A percentile compares a stretch with the other conserved stretches of the same genome.
Evolutionary conservation across 2,113 vertebrate genomes (phyloP).

Genomic region (Pseudolaguvia tuberculata): DNA sequence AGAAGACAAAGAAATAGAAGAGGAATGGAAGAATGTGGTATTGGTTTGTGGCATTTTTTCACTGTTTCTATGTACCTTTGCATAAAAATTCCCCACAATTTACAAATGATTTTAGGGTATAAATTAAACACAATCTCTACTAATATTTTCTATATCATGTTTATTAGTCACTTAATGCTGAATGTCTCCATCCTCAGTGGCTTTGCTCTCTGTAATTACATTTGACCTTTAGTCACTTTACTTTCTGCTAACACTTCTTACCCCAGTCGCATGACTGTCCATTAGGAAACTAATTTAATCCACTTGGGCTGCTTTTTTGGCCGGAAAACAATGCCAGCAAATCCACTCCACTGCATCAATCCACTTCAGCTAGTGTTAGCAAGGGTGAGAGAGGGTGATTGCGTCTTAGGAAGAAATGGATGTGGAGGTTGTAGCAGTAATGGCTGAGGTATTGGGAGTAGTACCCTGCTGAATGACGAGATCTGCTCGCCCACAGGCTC

Average conservation of each 20-base stretch:
- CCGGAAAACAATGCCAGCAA: constrained; percentile 38
- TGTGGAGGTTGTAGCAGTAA: constrained; percentile 29
- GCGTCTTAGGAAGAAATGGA: constrained; percentile 41
- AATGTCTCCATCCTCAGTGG: constrained; percentile 15
- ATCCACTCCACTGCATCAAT: constrained; percentile 50
- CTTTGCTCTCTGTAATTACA: constrained; percentile 56
- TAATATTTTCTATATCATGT: not conserved
- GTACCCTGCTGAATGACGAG: not conserved
- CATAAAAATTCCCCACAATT: not conserved
- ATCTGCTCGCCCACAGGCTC: constrained; percentile 5
- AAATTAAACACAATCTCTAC: constrained; percentile 24
- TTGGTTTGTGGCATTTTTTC: no score
- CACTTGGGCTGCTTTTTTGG: constrained; percentile 44
- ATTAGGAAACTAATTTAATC: constrained; percentile 56
- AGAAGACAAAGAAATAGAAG: not conserved
- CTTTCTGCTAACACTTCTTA: constrained; percentile 56
- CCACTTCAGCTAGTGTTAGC: constrained; percentile 31
- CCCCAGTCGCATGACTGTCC: constrained; percentile 29
- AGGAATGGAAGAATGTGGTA: not conserved
- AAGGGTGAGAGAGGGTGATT: constrained; percentile 21
- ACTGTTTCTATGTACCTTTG: not conserved
- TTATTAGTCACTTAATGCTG: constrained; percentile 43
- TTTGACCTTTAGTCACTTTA: constrained; percentile 61
- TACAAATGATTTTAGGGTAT: not conserved
- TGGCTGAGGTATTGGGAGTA: not conserved